Conservation (phyloP, 2,797 vertebrate genomes). For the Trachops cirrhosus region DNA sequence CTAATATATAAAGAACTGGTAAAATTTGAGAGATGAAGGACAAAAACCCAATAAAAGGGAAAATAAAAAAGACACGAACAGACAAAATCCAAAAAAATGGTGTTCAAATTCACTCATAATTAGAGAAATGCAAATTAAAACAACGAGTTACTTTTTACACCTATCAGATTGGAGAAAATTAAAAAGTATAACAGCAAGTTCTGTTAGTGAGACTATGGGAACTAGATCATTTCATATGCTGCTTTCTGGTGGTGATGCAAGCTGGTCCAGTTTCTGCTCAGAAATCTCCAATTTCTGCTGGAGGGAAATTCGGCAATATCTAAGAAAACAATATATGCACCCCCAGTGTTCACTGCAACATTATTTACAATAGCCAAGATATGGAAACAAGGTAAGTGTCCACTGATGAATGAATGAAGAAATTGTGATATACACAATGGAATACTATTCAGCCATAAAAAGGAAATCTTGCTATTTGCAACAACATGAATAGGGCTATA, state of each 20-base stretch:
- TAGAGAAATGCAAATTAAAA: constrained; percentile 1
- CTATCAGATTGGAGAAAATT: not conserved
- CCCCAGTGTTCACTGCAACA: too few species aligned
- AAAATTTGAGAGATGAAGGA: not conserved
- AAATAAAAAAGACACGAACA: not conserved
- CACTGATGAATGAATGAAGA: too few species aligned
- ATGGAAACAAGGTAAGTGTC: too few species aligned
- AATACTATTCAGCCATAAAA: too few species aligned
- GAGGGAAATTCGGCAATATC: not conserved
- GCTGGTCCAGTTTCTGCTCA: not conserved
- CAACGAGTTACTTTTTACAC: not conserved
- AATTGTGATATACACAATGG: too few species aligned
- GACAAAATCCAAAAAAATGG: not conserved
- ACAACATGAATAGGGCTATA: too few species aligned
- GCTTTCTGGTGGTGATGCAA: not conserved
- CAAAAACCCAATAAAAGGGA: not conserved
- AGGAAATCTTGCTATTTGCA: too few species aligned
- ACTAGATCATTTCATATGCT: not conserved
- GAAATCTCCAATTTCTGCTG: too few species aligned
- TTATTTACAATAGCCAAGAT: too few species aligned
- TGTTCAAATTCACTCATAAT: not conserved
- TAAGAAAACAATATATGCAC: not conserved
- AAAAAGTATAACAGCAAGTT: not conserved
- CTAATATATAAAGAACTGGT: not conserved
- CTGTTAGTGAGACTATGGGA: not conserved